phyloP scores from a whole-genome alignment of 2,797 vertebrate genomes.

The Galaxias olidus region DNA sequence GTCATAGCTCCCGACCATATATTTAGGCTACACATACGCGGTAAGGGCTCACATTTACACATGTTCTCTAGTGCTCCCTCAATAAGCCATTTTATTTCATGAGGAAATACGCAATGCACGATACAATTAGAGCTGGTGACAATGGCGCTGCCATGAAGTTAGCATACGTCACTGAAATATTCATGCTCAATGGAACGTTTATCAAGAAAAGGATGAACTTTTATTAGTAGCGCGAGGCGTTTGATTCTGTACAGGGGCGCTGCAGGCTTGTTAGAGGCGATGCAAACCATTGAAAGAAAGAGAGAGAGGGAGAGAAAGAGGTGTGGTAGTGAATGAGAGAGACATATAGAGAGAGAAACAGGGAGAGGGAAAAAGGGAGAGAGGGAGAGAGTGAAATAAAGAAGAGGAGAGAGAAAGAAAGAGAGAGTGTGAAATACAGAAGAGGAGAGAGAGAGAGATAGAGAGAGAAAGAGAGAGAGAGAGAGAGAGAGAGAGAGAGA shows the following conservation, averaged over 20 bases:
- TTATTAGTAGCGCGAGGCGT: constrained; percentile 39
- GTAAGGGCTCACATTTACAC: background rate
- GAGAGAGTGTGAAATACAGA: background rate
- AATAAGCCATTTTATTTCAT: constrained; percentile 18
- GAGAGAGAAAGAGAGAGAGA: background rate
- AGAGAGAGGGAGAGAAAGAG: background rate
- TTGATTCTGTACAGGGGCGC: constrained; percentile 16
- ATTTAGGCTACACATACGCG: too few relatives aligned
- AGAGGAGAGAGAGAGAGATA: background rate
- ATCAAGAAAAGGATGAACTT: constrained; percentile 59
- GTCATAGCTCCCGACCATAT: too few relatives aligned
- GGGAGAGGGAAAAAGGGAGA: background rate
- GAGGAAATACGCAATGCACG: constrained; percentile 24
- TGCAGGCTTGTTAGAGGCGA: constrained; percentile 5
- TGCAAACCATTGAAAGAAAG: too few relatives aligned
- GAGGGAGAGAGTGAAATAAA: background rate
- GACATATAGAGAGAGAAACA: background rate
- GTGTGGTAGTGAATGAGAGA: background rate
- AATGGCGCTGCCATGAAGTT: constrained; percentile 64
- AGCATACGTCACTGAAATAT: constrained; percentile 71
- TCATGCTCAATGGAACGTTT: constrained; percentile 72
- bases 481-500: background rate
- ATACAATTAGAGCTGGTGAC: constrained; percentile 57
- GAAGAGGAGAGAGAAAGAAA: background rate
- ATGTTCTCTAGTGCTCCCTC: background rate